These are phyloP conservation scores for Episyrphus balteatus DNA, from an alignment of 1,140 invertebrate genomes.

Conservation along the genomic window DNA sequence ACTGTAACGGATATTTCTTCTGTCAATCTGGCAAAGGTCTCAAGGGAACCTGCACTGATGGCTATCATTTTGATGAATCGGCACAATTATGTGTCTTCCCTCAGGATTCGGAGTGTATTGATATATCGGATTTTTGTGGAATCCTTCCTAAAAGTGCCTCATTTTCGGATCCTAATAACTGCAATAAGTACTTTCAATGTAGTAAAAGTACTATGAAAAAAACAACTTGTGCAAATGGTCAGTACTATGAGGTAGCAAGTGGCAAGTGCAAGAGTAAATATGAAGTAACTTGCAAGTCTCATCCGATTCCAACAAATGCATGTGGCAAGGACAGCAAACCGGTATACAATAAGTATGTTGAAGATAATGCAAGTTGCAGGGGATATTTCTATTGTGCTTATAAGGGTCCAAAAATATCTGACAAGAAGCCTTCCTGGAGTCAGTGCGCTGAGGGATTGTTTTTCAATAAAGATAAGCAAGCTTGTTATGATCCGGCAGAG, in stretches of 20 bases:
- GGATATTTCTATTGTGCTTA: constrained; percentile 24
- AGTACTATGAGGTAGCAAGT: constrained; percentile 14
- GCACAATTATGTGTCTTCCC: constrained; percentile 12
- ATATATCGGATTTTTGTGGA: constrained; percentile 16
- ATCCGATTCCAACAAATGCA: constrained; percentile 15
- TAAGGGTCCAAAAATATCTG: constrained; percentile 7
- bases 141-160: constrained; percentile 5
- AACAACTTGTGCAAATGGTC: constrained; percentile 6
- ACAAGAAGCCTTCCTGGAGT: constrained; percentile 17
- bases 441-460: constrained; percentile 23
- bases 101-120: constrained; percentile 10
- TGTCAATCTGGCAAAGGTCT: constrained; percentile 12
- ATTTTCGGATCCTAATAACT: constrained; percentile 14
- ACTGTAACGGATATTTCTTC: constrained; percentile 20
- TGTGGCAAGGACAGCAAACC: constrained; percentile 24
- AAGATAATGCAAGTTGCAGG: constrained; percentile 16
- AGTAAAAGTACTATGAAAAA: neutral
- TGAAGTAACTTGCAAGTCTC: constrained; percentile 12
- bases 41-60: constrained; percentile 9
- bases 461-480: constrained; percentile 9
- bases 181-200: constrained; percentile 16
- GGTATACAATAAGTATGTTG: neutral
- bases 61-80: constrained; percentile 11
- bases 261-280: constrained; percentile 11
- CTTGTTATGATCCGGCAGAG: constrained; percentile 10